These are phyloP conservation scores for Coregonus sp. DNA, from an alignment of 2,797 vertebrate genomes.

Conservation along the genomic window DNA sequence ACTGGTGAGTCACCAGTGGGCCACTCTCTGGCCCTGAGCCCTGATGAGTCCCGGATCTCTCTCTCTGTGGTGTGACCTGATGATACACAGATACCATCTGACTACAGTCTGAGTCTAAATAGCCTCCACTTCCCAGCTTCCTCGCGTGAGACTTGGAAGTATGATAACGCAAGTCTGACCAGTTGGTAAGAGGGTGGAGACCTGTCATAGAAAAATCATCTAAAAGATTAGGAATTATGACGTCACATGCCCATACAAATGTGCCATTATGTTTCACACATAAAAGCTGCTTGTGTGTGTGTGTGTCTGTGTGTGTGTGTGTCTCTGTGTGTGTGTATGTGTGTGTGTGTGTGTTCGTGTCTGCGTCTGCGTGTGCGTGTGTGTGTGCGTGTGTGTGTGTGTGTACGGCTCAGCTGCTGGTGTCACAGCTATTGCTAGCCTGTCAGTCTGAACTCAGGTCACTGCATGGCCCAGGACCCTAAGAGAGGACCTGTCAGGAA, in stretches of 20 bases:
- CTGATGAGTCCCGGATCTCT: not conserved
- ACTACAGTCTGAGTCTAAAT: too few relatives aligned
- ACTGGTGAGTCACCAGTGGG: not conserved
- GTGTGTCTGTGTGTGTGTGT: not conserved
- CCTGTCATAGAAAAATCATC: too few relatives aligned
- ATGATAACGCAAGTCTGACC: too few relatives aligned
- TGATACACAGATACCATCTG: too few relatives aligned
- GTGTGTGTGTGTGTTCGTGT: not conserved
- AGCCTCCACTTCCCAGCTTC: too few relatives aligned
- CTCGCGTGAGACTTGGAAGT: too few relatives aligned
- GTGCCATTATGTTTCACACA: not conserved
- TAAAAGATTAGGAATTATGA: not conserved
- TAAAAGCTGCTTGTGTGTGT: not conserved
- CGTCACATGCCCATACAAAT: not conserved
- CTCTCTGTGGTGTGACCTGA: too few relatives aligned
- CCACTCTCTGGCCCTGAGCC: not conserved
- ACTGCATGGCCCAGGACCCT: not conserved
- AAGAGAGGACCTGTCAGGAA: not conserved
- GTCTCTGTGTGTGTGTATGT: not conserved
- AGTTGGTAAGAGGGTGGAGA: too few relatives aligned
- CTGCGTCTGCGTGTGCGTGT: not conserved
- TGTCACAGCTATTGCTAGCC: constrained; percentile 38
- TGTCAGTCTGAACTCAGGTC: constrained; percentile 12
- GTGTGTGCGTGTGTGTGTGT: not conserved
- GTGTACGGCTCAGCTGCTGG: not conserved